Evolutionary conservation across 2,888 invertebrate species (phyloP), one percentile per base, ranked within the genome.

Genomic region (Drosophila pseudotalamancana): DNA sequence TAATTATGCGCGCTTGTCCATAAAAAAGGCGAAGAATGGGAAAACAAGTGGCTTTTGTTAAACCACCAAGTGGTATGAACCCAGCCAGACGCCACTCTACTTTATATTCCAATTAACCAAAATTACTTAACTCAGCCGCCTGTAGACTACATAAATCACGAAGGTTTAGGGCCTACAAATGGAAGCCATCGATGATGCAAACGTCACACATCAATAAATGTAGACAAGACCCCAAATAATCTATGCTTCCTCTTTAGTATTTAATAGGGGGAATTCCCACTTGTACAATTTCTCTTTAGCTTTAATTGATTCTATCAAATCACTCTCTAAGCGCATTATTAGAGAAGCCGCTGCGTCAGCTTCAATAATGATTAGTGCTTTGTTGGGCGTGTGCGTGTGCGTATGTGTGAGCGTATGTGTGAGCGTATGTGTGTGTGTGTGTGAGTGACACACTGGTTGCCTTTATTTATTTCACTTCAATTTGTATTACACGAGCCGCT

Each of bases 71-170:
- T 61, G 60, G 50, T 35, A 56, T 59, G 32, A 56, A 9, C 37
- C 32, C 31, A 32, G 32, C 8, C 48, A 11, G 34, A 23, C 23
- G 25, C 49, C 23, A n/a, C 32, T 39, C 61, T 60, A 68, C 65
- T 81, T 80, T 80, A 72, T 81, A 72, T 82, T 78, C 77, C 81
- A 82, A 82, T 82, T 82, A 82, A 83, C 77, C 48, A 72, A 83
- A 82, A 82, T 82, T 81, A 72, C 81, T 67, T 62, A 66, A 67
- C 78, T 61, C 81, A 82, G 77, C 69, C 74, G 66, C 46, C 27
- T 46, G 46, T 55, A 43, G 61, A 21, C 65, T 55, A 16, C 25
- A 57, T 63, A 67, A 73, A 57, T 62, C 72, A 69, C 64, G 23
- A 43, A 40, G 45, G 39, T 25, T 59, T 56, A 42, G 35, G 67